Conservation (phyloP, 2,797 vertebrate species). For the Falco concolor region DNA sequence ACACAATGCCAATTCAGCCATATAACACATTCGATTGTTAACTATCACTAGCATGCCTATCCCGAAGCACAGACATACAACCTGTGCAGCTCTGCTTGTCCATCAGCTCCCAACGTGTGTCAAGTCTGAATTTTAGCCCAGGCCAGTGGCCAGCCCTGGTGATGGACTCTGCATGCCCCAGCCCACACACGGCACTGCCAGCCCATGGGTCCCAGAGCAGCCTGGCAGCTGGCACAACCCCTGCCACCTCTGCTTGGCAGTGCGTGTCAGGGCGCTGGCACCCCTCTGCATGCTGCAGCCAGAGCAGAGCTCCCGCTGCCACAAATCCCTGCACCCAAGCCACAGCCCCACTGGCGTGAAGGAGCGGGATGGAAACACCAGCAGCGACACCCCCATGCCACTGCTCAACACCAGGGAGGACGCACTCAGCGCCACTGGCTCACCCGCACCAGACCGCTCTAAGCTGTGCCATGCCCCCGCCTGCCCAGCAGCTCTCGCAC, state of each 20-base stretch:
- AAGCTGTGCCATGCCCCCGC: background rate
- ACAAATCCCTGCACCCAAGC: background rate
- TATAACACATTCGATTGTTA: fast-evolving
- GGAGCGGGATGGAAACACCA: background rate
- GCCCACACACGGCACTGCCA: fast-evolving
- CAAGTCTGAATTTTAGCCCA: background rate
- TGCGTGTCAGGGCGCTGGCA: fast-evolving
- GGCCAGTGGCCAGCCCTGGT: background rate
- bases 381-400: background rate
- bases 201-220: background rate
- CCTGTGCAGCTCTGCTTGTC: fast-evolving
- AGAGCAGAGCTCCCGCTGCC: fast-evolving
- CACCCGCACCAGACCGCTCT: background rate
- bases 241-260: background rate
- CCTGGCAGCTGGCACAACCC: background rate
- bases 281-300: background rate
- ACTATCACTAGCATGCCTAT: fast-evolving
- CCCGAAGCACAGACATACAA: too few relatives aligned
- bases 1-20: background rate
- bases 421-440: fast-evolving
- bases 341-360: background rate
- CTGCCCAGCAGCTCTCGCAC: background rate
- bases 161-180: fast-evolving
- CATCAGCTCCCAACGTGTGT: fast-evolving
- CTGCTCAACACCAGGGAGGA: background rate